Percentiles rank a stretch among this genome's conserved stretches.
These are phyloP conservation scores for Tetrao urogallus DNA, from an alignment of 2,113 vertebrate species.

Conservation along the genomic window DNA sequence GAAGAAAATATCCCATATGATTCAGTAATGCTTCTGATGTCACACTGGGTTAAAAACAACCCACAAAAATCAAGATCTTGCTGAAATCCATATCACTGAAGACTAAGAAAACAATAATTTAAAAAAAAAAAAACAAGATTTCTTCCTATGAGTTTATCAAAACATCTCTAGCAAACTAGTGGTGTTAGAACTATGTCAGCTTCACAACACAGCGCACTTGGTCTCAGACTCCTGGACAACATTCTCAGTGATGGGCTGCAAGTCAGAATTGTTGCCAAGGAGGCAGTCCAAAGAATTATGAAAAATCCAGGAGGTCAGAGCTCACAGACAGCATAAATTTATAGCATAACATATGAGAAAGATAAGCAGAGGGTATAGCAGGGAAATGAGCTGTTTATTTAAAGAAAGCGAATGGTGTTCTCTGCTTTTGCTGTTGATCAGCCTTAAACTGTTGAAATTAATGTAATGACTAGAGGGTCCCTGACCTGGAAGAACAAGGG, in stretches of 20 bases:
- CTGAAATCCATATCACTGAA: not conserved
- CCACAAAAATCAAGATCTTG: not conserved
- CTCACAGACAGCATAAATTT: constrained; percentile 14
- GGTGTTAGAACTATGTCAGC: not conserved
- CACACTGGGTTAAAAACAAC: not conserved
- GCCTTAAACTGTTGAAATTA: constrained; percentile 40
- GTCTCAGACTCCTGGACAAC: not conserved
- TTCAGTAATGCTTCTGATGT: not conserved
- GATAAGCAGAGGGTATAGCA: not conserved
- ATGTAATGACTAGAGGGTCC: constrained; percentile 29
- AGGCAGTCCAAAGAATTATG: not conserved
- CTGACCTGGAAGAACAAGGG: constrained; percentile 46
- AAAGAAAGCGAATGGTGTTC: constrained; percentile 13
- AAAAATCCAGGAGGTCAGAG: constrained; percentile 15
- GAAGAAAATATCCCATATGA: not conserved
- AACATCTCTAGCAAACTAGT: not conserved
- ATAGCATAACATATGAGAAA: not conserved
- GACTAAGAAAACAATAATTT: not conserved
- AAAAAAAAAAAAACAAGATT: too few species aligned
- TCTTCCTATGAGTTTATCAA: not conserved
- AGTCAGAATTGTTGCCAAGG: constrained; percentile 43
- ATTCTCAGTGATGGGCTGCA: not conserved
- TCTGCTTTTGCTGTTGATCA: not conserved
- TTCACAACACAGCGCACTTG: not conserved
- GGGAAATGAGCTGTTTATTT: constrained; percentile 22